Conservation (phyloP, 1,140 invertebrate species). For the Polypedilum vanderplanki region DNA sequence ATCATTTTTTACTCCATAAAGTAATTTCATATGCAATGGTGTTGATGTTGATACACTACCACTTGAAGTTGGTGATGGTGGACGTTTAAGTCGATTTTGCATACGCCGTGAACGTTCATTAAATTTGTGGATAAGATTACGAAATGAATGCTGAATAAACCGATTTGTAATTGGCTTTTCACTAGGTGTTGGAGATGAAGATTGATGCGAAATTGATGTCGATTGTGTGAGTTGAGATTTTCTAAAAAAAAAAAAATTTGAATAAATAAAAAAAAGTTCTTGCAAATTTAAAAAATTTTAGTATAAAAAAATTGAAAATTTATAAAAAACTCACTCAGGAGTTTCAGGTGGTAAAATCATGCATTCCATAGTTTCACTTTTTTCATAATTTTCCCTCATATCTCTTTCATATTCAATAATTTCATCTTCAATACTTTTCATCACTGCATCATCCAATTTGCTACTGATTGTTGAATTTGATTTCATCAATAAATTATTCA, state of each 20-base stretch:
- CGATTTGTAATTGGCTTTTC: background rate
- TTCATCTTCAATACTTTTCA: background rate
- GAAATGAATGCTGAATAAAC: conserved; percentile 44
- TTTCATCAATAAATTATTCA: conserved; percentile 24
- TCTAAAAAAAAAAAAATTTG: background rate
- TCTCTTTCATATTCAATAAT: conserved; percentile 41
- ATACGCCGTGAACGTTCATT: conserved; percentile 50
- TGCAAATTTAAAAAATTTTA: no score
- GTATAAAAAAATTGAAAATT: no score
- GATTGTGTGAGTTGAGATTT: background rate
- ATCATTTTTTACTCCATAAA: conserved; percentile 30
- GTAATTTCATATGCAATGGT: conserved; percentile 11
- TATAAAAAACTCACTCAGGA: conserved; percentile 36
- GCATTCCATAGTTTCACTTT: conserved; percentile 40
- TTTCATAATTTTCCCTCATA: conserved; percentile 42
- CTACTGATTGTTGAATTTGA: conserved; percentile 14
- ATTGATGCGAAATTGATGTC: background rate
- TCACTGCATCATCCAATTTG: conserved; percentile 31
- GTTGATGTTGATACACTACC: conserved; percentile 42
- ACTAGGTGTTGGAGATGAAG: conserved; percentile 9
- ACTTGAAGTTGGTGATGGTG: conserved; percentile 54
- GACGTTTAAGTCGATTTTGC: conserved; percentile 50
- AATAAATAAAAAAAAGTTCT: background rate
- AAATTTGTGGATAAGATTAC: conserved; percentile 53
- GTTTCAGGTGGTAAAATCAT: conserved; percentile 35